Evolutionary conservation across 2,113 vertebrate species (phyloP), one percentile per base, ranked within the genome.

Genomic region (Campylomormyrus numenius): DNA sequence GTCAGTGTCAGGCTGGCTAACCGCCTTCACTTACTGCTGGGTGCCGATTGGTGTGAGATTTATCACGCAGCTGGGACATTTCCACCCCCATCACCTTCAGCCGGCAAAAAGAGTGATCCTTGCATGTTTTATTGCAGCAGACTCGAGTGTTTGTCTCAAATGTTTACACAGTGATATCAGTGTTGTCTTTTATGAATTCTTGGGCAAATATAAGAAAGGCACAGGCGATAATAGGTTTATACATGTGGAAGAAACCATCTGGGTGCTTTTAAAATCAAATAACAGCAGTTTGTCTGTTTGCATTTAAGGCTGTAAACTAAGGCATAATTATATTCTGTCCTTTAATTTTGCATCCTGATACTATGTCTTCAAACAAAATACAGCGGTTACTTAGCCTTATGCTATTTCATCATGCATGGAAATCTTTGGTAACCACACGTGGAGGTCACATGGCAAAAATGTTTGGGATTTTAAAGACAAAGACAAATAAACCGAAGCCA

Each of bases 401-500:
- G 45, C 24, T 74, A 74, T 74, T 74, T 74, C 48, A 66, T 62
- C 21, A 17, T 50, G 24, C 42, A 70, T 88, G 35, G 53, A 62
- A 89, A 89, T 49, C 24, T 89, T 74, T 50, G 70, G 56, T 48
- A 62, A 89, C 56, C 45, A 70, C 45, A 50, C 50, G 17, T 87
- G 50, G 85, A 0, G n/a, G 17, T 21, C 88, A 88, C 31, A 88
- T 88, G 70, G 66, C 45, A 83, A 80, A 49, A 70, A 52, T 52
- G 49, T 31, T 35, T 27, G 48, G 88, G 88, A 48, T 52, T 89
- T 89, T 80, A 87, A 87, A 87, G 48, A 39, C 70, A 89, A 53
- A 88, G 88, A 70, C 24, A 88, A 88, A 88, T 88, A 88, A 88
- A 88, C n/a, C 7, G 15, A 49, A 87, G 46, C 56, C 53, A 39